phyloP scores from a whole-genome alignment of 2,888 invertebrate genomes.

The Nesidiocoris tenuis region DNA sequence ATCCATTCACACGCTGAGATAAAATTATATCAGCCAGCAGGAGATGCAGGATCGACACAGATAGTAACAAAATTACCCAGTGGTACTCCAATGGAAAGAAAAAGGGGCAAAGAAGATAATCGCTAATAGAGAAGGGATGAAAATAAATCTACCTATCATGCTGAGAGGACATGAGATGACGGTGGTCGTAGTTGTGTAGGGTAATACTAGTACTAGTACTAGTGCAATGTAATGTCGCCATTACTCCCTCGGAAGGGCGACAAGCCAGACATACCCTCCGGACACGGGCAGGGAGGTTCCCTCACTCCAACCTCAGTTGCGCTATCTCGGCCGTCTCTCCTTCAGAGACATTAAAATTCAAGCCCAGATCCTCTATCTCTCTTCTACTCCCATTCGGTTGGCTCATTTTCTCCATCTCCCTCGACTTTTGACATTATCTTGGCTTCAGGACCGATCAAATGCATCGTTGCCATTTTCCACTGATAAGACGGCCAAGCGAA shows the following conservation, averaged over 20 bases:
- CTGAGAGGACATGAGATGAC: background rate
- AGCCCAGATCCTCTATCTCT: background rate
- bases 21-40: too few species aligned
- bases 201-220: too few species aligned
- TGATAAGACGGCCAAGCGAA: background rate
- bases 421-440: background rate
- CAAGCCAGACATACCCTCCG: background rate
- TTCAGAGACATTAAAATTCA: background rate
- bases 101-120: too few species aligned
- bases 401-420: background rate
- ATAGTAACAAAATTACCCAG: too few species aligned
- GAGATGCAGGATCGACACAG: too few species aligned
- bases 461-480: background rate
- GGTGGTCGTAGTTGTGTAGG: background rate
- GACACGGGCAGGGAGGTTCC: background rate
- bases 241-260: background rate
- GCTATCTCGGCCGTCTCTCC: background rate
- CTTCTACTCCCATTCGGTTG: too few species aligned
- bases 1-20: too few species aligned
- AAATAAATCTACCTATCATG: constrained; percentile 20
- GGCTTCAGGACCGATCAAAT: background rate
- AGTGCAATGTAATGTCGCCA: background rate
- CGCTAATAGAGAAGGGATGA: too few species aligned
- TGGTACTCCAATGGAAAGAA: too few species aligned
- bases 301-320: too few species aligned